These are phyloP conservation scores for Acrossocheilus fasciatus DNA, from an alignment of 2,797 vertebrate genomes.

Conservation along the genomic window DNA sequence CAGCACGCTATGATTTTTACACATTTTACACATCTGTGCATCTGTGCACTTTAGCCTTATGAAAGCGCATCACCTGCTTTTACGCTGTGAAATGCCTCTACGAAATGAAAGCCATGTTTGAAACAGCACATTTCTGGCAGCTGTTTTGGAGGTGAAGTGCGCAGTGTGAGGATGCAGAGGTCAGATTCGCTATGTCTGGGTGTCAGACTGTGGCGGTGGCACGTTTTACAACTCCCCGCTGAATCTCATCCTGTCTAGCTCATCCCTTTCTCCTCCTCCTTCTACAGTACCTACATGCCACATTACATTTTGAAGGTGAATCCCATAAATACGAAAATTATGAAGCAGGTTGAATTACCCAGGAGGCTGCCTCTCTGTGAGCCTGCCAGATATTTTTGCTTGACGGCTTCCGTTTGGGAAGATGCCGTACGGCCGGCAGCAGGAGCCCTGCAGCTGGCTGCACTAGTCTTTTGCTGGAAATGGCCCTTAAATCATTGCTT, in stretches of 20 bases:
- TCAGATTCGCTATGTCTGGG: conserved; percentile 70
- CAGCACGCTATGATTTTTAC: not conserved
- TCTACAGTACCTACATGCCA: conserved; percentile 71
- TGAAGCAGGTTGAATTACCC: conserved; percentile 78
- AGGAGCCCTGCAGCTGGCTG: conserved; percentile 58
- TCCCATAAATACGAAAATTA: conserved; percentile 82
- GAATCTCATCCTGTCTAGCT: conserved; percentile 43
- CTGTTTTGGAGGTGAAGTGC: conserved; percentile 73
- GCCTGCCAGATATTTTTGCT: conserved; percentile 69
- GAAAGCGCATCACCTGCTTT: not conserved
- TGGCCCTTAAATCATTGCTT: conserved; percentile 50
- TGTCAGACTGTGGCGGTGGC: conserved; percentile 71
- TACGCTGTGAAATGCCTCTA: not conserved
- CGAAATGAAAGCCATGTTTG: conserved; percentile 31
- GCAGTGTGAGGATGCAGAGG: conserved; percentile 64
- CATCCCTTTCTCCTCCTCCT: conserved; percentile 47
- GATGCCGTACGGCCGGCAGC: conserved; percentile 27
- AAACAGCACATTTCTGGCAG: conserved; percentile 60
- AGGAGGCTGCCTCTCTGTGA: conserved; percentile 51
- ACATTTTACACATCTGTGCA: conserved; percentile 17
- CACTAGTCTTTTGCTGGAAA: conserved; percentile 55
- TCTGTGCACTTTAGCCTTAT: not conserved
- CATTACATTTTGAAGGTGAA: conserved; percentile 86
- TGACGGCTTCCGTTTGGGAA: conserved; percentile 68
- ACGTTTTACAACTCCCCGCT: conserved; percentile 74